Evolutionary conservation across 2,888 invertebrate genomes (phyloP).

Genomic region (Papilio demoleus): DNA sequence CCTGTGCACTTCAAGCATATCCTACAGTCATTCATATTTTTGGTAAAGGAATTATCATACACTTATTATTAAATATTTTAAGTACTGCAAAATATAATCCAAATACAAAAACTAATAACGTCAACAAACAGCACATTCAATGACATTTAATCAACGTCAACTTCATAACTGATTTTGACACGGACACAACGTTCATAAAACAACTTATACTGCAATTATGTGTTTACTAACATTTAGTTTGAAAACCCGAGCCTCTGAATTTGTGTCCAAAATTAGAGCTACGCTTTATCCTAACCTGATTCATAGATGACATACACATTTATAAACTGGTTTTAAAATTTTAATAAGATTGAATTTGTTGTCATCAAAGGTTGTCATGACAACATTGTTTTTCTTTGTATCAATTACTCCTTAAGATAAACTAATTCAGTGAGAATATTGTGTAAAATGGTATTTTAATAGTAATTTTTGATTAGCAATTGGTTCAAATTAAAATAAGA

Average conservation of each 20-base stretch:
- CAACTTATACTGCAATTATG: too few species aligned
- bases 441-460: conserved; percentile 6
- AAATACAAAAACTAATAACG: background rate
- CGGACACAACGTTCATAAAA: background rate
- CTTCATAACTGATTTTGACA: background rate
- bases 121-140: background rate
- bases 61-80: background rate
- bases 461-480: too few species aligned
- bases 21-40: conserved; percentile 52
- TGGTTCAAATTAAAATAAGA: too few species aligned
- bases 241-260: background rate
- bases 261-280: background rate
- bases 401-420: background rate
- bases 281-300: too few species aligned
- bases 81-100: background rate
- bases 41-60: background rate
- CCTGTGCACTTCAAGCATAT: conserved; percentile 58
- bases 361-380: background rate
- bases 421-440: background rate
- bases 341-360: background rate
- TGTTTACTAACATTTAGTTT: background rate
- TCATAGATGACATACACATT: too few species aligned
- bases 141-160: background rate
- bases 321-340: background rate
- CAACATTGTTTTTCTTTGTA: background rate